These are phyloP conservation scores for Stichopus horrens DNA, from an alignment of 53 echinoderm and acorn worm genomes.

Conservation along the genomic window DNA sequence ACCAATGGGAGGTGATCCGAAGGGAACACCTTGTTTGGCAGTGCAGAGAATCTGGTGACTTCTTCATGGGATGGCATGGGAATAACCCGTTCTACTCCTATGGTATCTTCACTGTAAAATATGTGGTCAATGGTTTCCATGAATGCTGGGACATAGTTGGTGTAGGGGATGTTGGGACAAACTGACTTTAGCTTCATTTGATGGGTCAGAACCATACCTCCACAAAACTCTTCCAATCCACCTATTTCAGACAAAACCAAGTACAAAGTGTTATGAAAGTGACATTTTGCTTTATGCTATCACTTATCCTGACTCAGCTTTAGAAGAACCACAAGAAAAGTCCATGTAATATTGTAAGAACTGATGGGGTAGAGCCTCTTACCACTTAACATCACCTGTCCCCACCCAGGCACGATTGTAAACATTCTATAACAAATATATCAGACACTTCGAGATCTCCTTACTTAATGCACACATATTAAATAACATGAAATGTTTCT, in stretches of 20 bases:
- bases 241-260: conserved; percentile 50
- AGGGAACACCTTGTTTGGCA: conserved; percentile 93
- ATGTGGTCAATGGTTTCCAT: conserved; percentile 83
- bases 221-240: conserved; percentile 90
- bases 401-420: no score
- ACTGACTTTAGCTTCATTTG: conserved; percentile 62
- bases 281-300: no score
- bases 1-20: conserved; percentile 91
- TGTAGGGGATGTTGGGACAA: conserved; percentile 73
- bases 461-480: no score
- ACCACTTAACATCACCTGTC: no score
- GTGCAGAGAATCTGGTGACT: conserved; percentile 66
- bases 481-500: no score
- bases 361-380: no score
- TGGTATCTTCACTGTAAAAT: conserved; percentile 55
- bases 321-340: no score
- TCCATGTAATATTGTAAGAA: no score
- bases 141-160: conserved; percentile 91
- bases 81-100: conserved; percentile 65
- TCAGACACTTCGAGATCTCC: no score
- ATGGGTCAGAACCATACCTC: conserved; percentile 67
- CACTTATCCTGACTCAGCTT: no score
- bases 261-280: no score
- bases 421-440: no score
- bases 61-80: conserved; percentile 88